phyloP scores from a whole-genome alignment of 2,113 vertebrate species.

The Muscicapa adusta region DNA sequence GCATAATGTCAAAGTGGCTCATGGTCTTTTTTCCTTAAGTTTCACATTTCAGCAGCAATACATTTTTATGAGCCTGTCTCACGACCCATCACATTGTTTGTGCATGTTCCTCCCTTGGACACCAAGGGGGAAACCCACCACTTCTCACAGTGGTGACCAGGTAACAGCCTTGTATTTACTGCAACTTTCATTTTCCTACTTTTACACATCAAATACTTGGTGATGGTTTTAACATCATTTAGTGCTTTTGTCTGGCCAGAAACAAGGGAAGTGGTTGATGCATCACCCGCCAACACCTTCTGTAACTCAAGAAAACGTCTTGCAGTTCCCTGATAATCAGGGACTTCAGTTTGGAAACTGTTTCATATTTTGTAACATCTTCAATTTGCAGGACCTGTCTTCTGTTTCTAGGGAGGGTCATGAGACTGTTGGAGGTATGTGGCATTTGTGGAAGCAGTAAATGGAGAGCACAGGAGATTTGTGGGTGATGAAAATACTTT shows the following conservation, averaged over 20 bases:
- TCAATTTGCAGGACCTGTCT: background rate
- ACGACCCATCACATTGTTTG: accelerated
- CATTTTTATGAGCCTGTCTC: background rate
- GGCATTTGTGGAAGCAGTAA: constrained; percentile 11
- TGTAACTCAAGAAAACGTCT: background rate
- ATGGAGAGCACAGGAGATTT: constrained; percentile 5
- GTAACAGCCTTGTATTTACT: background rate
- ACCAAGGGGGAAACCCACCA: accelerated
- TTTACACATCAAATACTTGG: background rate
- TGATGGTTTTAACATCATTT: background rate
- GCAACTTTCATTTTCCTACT: background rate
- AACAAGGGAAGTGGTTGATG: background rate
- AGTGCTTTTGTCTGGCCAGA: background rate
- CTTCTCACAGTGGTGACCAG: background rate
- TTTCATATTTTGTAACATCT: constrained; percentile 11
- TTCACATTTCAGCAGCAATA: background rate
- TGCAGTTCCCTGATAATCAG: background rate
- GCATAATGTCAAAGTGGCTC: background rate
- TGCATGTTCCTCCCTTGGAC: accelerated
- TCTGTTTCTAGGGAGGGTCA: background rate
- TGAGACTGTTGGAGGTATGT: background rate
- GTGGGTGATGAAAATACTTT: constrained; percentile 28
- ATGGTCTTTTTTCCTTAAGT: background rate
- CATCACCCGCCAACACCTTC: background rate
- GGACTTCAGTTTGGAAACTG: background rate